Base-by-base conservation (phyloP, 2,113 vertebrate species). In the Clinocottus analis region DNA sequence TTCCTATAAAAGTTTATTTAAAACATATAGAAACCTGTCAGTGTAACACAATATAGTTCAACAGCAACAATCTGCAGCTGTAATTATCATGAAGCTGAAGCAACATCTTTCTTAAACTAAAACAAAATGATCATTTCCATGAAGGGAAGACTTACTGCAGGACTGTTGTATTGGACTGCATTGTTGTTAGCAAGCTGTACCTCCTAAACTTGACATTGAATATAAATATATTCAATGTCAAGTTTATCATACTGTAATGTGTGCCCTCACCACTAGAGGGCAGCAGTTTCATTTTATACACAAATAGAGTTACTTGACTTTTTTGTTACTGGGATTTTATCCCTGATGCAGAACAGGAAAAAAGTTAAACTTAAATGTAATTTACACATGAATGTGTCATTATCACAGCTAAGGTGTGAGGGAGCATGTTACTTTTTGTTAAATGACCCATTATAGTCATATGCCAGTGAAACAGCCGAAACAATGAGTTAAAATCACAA, bases 221-320 rank as follows among this genome's bases (percentile, higher is more conserved):
- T 67, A 17, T 41, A 51, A n/a, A n/a, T n/a, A n/a, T n/a, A 51
- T 31, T 37, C 1, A 65, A 19, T 61, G 37, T n/a, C n/a, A n/a
- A 12, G 5, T 9, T 49, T 39, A 3, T 31, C 9, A 51, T 35
- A 33, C 14, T 89, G 82, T 3, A 63, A 37, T 75, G 2, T 56
- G 13, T 1, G 0, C 1, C 1, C 0, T 27, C 23, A 29, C 64
- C 93, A 84, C 87, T 68, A 90, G 93, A 85, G 75, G 89, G 91
- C 59, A 90, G 80, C 82, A 86, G 69, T 64, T 75, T 49, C 64
- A 70, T 35, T 13, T 60, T 71, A 23, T n/a, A 61, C 19, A 25
- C 3, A 49, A 58, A 41, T 66, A 7, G 6, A 27, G 23, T 73
- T 29, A 45, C 7, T 21, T 25, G 13, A 7, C 10, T 21, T 31